Base-by-base conservation (phyloP, 2,888 invertebrate genomes). In the Drosophila tanythrix region DNA sequence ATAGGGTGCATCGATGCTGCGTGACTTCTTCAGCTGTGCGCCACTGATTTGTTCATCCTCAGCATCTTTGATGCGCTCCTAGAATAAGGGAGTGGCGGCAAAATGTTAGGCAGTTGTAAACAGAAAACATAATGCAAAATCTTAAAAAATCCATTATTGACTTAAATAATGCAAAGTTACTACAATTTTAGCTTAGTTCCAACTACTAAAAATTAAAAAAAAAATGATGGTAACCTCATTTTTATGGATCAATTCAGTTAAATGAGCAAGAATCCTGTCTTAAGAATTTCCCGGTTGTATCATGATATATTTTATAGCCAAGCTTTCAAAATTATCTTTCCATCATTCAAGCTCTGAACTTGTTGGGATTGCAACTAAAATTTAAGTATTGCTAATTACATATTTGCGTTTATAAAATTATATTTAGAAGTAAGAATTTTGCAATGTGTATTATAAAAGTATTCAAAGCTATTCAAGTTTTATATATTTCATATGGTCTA, bases 1-100 rank as follows among this genome's bases (percentile, higher is more conserved):
- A 90, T 97, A 97, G 4, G 97, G 97, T 3, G 97, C 97, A 91
- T 98, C 98, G 93, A 98, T 97, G 76, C 97, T 97, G 90, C 97
- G 95, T 15, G 97, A 97, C 93, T 98, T 98, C 85, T 98, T 94
- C 83, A 97, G 93, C 84, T 97, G 97, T 4, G 97, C 77, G 25
- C 80, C 83, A 43, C 82, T 79, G 52, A 83, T 53, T 78, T 77
- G 88, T 2, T 82, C 90, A 70, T 97, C 97, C 77, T 97, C 97
- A 13, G 79, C 76, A 38, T 93, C 92, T 80, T 92, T 92, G 56
- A 92, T 89, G 69, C 92, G 92, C 79, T 93, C 93, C 93, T 93
- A 64, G 13, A 35, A 58, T 53, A 55, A 27, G 11, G 6, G 2
- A 29, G n/a, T 0, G 21, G 7, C 46, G 21, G 3, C 21, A 15